A percentile compares a stretch with the other conserved stretches of the same genome.
These are phyloP conservation scores for Mallotus villosus DNA, from an alignment of 2,797 vertebrate genomes.

Conservation along the genomic window DNA sequence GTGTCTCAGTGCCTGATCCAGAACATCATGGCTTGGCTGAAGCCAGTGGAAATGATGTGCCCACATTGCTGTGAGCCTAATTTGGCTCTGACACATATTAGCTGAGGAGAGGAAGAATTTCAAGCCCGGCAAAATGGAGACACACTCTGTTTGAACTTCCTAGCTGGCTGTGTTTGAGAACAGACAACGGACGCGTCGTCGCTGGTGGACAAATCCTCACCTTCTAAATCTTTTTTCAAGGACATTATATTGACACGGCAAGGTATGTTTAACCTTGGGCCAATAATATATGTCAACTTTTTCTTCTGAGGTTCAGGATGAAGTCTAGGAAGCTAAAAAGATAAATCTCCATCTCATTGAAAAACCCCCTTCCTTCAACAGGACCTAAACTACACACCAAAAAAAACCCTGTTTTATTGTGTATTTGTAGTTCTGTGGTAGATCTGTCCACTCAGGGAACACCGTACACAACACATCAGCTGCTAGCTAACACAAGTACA, in stretches of 20 bases:
- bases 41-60: constrained; percentile 12
- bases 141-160: constrained; percentile 22
- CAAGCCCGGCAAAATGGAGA: not conserved
- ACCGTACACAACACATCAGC: too few species aligned
- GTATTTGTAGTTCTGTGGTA: too few species aligned
- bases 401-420: too few species aligned
- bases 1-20: constrained; percentile 11
- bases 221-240: not conserved
- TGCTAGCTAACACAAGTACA: too few species aligned
- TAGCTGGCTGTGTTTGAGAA: constrained; percentile 11
- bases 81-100: constrained; percentile 20
- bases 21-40: constrained; percentile 5
- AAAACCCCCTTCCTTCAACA: not conserved
- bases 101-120: constrained; percentile 1
- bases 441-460: too few species aligned
- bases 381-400: too few species aligned
- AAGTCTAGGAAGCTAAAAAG: not conserved
- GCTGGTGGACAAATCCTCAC: constrained; percentile 14
- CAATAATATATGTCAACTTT: constrained; percentile 7
- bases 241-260: constrained; percentile 4
- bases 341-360: not conserved
- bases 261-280: not conserved
- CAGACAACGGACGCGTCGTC: constrained; percentile 1
- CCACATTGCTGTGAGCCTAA: constrained; percentile 10
- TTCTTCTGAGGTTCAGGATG: not conserved